Base-by-base conservation (phyloP, 2,113 vertebrate genomes). In the Cynocephalus volans region DNA sequence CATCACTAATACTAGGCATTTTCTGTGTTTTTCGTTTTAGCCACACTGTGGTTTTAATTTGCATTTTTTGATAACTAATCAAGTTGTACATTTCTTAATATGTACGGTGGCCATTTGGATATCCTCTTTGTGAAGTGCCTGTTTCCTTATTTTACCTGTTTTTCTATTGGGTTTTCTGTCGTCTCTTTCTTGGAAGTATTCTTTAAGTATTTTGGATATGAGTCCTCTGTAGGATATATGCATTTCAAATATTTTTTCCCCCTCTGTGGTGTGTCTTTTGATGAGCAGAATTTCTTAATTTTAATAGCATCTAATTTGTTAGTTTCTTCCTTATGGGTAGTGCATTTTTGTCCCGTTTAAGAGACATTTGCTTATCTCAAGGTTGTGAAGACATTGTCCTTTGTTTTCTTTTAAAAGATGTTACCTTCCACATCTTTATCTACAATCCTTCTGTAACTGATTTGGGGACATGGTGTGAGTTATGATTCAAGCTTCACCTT, bases 251-350 rank as follows among this genome's bases (percentile, higher is more conserved):
- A 56, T 88, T 76, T 94, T 94, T 91, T 11, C 45, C 36, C 13
- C 81, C 21, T 88, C 24, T 79, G 11, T 36, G 50, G 7, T 52
- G 64, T 81, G 1, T 28, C 13, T 88, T 80, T 94, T 72, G 8
- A n/a, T 94, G 60, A 75, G 19, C 24, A 94, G 58, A 95, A 93
- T 69, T 83, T 41, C 50, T 87, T 92, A 64, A 67, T 41, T 41
- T 87, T 92, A 64, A 67, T 67, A 73, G 17, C 8, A 36, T 83
- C 33, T 8, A 85, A 24, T 70, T 77, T 91, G 7, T 86, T 65
- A 54, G 9, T 60, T 67, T 92, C 14, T 69, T 58, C n/a, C 21
- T 80, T 73, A 28, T 87, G 15, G 41, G 33, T 90, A 65, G 24
- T 75, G 23, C 4, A 52, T 82, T 65, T 89, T 95, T 84, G 26